phyloP scores from a whole-genome alignment of 2,113 vertebrate species.

The Tautogolabrus adspersus region DNA sequence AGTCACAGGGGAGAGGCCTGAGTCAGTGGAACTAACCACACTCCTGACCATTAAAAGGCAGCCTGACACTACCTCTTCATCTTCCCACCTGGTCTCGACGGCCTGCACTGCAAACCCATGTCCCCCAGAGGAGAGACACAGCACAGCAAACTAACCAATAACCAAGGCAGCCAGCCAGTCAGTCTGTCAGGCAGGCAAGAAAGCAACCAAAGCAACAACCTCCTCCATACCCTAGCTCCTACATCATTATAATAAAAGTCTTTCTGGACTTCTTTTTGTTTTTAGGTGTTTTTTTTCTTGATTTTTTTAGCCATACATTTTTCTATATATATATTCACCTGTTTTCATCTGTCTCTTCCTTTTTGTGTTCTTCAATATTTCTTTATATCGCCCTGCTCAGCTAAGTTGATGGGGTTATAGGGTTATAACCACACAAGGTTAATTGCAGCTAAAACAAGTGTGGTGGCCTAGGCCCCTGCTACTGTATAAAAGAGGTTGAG shows the following conservation, averaged over 20 bases:
- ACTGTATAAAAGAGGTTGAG: constrained; percentile 58
- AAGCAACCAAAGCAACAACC: constrained; percentile 44
- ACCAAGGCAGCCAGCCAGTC: constrained; percentile 38
- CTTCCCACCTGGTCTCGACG: constrained; percentile 73
- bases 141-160: constrained; percentile 44
- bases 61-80: constrained; percentile 85
- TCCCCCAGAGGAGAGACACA: constrained; percentile 70
- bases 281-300: constrained; percentile 1
- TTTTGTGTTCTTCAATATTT: constrained; percentile 25
- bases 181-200: constrained; percentile 12
- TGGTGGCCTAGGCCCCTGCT: constrained; percentile 36
- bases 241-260: constrained; percentile 62
- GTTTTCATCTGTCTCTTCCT: constrained; percentile 6
- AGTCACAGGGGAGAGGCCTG: constrained; percentile 79
- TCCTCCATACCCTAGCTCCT: constrained; percentile 8
- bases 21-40: constrained; percentile 84
- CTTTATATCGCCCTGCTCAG: constrained; percentile 17
- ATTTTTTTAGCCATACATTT: constrained; percentile 1
- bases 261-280: constrained; percentile 33
- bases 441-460: constrained; percentile 80
- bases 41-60: constrained; percentile 87
- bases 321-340: not conserved
- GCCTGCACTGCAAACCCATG: constrained; percentile 62
- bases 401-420: constrained; percentile 42
- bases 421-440: constrained; percentile 71